Percentiles rank a stretch among this genome's conserved stretches.
phyloP scores from a whole-genome alignment of 1,140 invertebrate genomes.

The Lordiphosa collinella region DNA sequence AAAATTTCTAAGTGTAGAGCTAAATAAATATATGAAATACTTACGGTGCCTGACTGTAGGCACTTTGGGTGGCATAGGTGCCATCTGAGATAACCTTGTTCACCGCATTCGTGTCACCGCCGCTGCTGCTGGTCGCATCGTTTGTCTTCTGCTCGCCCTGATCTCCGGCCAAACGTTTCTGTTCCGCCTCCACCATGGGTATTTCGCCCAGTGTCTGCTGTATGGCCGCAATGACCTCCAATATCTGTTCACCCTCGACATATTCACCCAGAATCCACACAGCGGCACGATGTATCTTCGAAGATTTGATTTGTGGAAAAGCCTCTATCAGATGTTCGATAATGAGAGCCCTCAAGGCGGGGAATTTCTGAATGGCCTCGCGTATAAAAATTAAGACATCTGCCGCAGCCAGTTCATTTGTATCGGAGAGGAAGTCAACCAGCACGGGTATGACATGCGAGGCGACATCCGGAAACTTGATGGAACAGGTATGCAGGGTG shows the following conservation, averaged over 20 bases:
- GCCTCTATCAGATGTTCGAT: slow-evolving; percentile 91
- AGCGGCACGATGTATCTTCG: slow-evolving; percentile 94
- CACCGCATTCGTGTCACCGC: slow-evolving; percentile 38
- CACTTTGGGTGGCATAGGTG: slow-evolving; percentile 98
- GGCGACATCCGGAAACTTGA: slow-evolving; percentile 98
- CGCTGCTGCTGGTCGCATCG: slow-evolving; percentile 39
- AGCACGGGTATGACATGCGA: slow-evolving; percentile 95
- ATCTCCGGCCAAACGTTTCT: slow-evolving; percentile 86
- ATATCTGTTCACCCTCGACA: slow-evolving; percentile 89
- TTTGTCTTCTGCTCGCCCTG: slow-evolving; percentile 81
- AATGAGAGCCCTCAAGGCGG: slow-evolving; percentile 88
- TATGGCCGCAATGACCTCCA: slow-evolving; percentile 88
- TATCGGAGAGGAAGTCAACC: slow-evolving; percentile 97
- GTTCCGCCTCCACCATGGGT: slow-evolving; percentile 94
- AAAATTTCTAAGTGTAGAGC: too few relatives aligned
- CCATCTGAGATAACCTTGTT: slow-evolving; percentile 95
- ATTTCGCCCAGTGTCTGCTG: slow-evolving; percentile 90
- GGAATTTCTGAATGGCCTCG: slow-evolving; percentile 96
- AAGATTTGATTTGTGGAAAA: slow-evolving; percentile 90
- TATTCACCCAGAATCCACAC: slow-evolving; percentile 99
- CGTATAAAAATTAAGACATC: slow-evolving; percentile 97
- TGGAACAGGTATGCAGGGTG: slow-evolving; percentile 96
- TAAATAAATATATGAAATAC: too few relatives aligned
- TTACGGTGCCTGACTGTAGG: slow-evolving; percentile 90
- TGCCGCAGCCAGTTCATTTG: slow-evolving; percentile 94